A percentile compares a stretch with the other conserved stretches of the same genome.
phyloP scores from a whole-genome alignment of 2,797 vertebrate genomes.

The Mormyrops boulengeri region DNA sequence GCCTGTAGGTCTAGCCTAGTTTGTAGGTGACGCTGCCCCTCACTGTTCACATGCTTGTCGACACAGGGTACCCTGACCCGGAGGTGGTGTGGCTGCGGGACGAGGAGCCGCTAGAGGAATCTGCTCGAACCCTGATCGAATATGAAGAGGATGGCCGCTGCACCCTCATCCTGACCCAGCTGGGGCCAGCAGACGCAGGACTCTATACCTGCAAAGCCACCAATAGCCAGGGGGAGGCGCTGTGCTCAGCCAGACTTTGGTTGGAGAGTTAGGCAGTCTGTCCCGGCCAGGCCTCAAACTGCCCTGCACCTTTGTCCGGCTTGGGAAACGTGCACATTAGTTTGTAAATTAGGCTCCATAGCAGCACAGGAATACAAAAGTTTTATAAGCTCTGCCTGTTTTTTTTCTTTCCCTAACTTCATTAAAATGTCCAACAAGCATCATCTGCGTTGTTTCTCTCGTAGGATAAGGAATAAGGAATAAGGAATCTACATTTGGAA shows the following conservation, averaged over 20 bases:
- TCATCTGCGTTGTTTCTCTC: background rate
- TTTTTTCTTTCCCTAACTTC: background rate
- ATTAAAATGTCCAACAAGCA: background rate
- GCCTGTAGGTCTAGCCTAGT: background rate
- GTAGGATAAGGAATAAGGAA: background rate
- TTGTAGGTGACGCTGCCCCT: background rate
- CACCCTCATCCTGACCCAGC: slow-evolving; percentile 50
- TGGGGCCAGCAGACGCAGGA: slow-evolving; percentile 41
- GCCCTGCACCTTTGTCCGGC: background rate
- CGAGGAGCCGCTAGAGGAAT: slow-evolving; percentile 53
- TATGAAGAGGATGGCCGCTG: slow-evolving; percentile 68
- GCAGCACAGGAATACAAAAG: background rate
- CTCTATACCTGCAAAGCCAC: slow-evolving; percentile 64
- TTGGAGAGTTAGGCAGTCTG: slow-evolving; percentile 33
- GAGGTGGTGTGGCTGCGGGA: slow-evolving; percentile 69
- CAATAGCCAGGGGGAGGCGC: slow-evolving; percentile 52
- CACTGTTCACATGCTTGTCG: background rate
- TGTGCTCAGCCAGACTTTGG: slow-evolving; percentile 48
- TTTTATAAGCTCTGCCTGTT: background rate
- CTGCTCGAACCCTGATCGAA: slow-evolving; percentile 52
- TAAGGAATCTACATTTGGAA: background rate
- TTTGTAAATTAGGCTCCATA: slow-evolving; percentile 34
- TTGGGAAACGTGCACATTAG: background rate
- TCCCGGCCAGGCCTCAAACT: background rate
- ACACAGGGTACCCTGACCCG: slow-evolving; percentile 68